Evolutionary conservation across 1,140 invertebrate genomes (phyloP).

Genomic region (Drosophila sechellia): DNA sequence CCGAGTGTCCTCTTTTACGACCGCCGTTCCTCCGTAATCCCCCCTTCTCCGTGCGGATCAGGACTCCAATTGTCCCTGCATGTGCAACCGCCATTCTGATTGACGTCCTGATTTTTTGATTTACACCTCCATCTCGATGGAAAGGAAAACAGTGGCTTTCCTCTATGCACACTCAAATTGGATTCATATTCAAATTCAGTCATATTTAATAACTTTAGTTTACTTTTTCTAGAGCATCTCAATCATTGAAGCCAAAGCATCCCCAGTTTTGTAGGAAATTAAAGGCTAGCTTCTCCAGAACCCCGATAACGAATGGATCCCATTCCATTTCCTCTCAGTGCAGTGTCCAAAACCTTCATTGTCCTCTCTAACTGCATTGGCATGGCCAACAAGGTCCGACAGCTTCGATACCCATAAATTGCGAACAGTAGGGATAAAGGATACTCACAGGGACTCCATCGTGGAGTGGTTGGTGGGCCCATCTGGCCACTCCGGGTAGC

Average conservation of each 20-base stretch:
- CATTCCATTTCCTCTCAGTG: background rate
- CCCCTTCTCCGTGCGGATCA: slow-evolving; percentile 18
- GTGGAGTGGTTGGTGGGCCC: slow-evolving; percentile 89
- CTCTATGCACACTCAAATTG: background rate
- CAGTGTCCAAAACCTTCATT: background rate
- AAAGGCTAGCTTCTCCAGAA: background rate
- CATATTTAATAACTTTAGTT: background rate
- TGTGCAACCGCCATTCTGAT: slow-evolving; percentile 20
- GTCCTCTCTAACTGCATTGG: slow-evolving; percentile 1
- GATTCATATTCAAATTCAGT: too few species aligned
- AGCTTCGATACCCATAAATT: background rate
- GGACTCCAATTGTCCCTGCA: slow-evolving; percentile 27
- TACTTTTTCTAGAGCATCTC: background rate
- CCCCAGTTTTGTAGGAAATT: background rate
- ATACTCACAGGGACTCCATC: slow-evolving; percentile 92
- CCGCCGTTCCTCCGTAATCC: slow-evolving; percentile 23
- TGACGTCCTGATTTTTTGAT: slow-evolving; percentile 51
- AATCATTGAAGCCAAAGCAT: background rate
- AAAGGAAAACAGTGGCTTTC: slow-evolving; percentile 13
- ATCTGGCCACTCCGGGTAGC: slow-evolving; percentile 93
- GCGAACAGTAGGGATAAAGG: slow-evolving; percentile 44
- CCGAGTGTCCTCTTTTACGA: slow-evolving; percentile 50
- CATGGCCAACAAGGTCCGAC: background rate
- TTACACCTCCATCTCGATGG: slow-evolving; percentile 27
- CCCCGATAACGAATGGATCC: too few species aligned